Conservation (phyloP, 2,888 invertebrate genomes). For the Andrena minutula region DNA sequence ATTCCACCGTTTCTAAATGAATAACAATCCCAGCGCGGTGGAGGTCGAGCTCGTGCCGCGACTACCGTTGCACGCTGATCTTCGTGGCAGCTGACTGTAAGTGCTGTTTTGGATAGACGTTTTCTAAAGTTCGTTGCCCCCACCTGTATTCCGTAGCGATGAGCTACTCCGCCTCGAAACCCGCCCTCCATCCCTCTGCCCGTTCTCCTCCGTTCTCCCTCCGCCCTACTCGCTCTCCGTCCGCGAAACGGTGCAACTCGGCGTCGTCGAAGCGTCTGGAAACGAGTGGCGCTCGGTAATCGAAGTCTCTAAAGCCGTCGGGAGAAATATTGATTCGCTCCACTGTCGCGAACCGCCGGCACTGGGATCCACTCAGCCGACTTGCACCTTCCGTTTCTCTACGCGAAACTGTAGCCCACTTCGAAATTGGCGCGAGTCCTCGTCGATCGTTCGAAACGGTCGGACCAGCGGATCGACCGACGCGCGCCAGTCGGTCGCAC, state of each 20-base stretch:
- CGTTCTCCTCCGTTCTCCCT: slow-evolving; percentile 9
- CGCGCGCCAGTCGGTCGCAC: not conserved
- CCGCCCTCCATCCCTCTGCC: not conserved
- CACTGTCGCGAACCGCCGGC: slow-evolving; percentile 39
- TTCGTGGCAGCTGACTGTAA: slow-evolving; percentile 83
- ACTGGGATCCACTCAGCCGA: slow-evolving; percentile 36
- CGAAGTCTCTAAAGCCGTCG: slow-evolving; percentile 54
- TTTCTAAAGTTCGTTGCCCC: slow-evolving; percentile 56
- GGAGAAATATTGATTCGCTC: slow-evolving; percentile 63
- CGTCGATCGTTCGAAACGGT: slow-evolving; percentile 16
- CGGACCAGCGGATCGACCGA: not conserved
- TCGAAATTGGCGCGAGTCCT: slow-evolving; percentile 16
- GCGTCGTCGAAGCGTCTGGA: slow-evolving; percentile 52
- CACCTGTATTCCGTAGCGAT: slow-evolving; percentile 31
- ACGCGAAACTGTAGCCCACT: not conserved
- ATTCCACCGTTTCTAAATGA: slow-evolving; percentile 76
- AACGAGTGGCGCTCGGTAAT: slow-evolving; percentile 48
- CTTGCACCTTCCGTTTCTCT: slow-evolving; percentile 14
- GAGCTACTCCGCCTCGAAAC: not conserved
- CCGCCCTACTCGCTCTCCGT: slow-evolving; percentile 21
- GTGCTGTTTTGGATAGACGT: slow-evolving; percentile 61
- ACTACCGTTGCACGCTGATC: slow-evolving; percentile 77
- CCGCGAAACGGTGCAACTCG: slow-evolving; percentile 47
- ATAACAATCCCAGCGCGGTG: slow-evolving; percentile 81
- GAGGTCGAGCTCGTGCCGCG: slow-evolving; percentile 82